Evolutionary conservation across 2,888 invertebrate species (phyloP).

Genomic region (Cataglyphis altisquamis): DNA sequence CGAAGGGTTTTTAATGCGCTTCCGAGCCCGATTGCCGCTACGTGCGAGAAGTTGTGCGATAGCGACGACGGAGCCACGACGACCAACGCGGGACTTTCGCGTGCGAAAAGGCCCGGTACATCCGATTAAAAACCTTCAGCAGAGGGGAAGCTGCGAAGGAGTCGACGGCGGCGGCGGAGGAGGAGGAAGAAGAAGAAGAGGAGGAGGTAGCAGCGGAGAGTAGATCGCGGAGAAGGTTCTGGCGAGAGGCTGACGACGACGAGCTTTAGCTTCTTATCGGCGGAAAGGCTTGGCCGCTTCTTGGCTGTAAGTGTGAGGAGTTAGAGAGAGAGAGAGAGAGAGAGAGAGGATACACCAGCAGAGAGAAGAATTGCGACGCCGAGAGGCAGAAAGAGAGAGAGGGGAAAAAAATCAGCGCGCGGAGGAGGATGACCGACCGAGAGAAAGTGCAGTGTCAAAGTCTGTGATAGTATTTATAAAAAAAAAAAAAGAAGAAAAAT

Average conservation of each 20-base stretch:
- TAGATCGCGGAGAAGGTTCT: slow-evolving; percentile 44
- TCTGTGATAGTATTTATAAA: slow-evolving; percentile 86
- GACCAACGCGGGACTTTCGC: slow-evolving; percentile 74
- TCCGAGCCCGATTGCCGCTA: slow-evolving; percentile 84
- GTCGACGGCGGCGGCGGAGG: slow-evolving; percentile 37
- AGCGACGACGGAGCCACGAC: slow-evolving; percentile 79
- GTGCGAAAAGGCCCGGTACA: slow-evolving; percentile 61
- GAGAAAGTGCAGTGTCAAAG: slow-evolving; percentile 80
- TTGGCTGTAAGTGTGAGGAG: slow-evolving; percentile 10
- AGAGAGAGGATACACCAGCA: slow-evolving; percentile 23
- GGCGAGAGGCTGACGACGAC: slow-evolving; percentile 51
- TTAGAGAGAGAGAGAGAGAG: neutral
- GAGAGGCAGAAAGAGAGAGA: slow-evolving; percentile 27
- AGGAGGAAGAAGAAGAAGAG: slow-evolving; percentile 39
- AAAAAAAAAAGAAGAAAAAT: slow-evolving; percentile 67
- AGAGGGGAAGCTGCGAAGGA: slow-evolving; percentile 46
- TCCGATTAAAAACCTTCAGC: slow-evolving; percentile 70
- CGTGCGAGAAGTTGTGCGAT: slow-evolving; percentile 83
- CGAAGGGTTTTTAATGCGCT: slow-evolving; percentile 85
- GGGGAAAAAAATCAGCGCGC: slow-evolving; percentile 23
- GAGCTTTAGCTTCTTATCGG: slow-evolving; percentile 42
- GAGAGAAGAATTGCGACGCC: slow-evolving; percentile 19
- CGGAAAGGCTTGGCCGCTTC: slow-evolving; percentile 42
- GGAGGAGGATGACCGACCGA: slow-evolving; percentile 55
- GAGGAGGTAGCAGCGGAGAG: slow-evolving; percentile 41